Evolutionary conservation across 2,797 vertebrate genomes (phyloP).

Genomic region (Limosa lapponica): DNA sequence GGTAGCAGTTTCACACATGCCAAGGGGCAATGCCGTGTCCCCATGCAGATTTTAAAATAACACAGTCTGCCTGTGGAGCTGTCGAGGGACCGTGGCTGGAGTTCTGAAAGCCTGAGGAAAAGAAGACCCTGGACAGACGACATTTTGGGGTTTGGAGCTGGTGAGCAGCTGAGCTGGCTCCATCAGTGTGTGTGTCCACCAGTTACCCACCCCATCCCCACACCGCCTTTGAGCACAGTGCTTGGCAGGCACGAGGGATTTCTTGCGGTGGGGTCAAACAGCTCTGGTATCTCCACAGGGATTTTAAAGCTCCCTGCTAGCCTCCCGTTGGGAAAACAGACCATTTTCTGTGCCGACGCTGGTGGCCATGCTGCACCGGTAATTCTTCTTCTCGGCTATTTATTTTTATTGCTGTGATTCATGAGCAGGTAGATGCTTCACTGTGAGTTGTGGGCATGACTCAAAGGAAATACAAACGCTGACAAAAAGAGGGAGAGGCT

Average conservation of each 20-base stretch:
- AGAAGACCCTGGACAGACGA: not conserved
- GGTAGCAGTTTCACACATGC: not conserved
- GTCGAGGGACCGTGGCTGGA: fast-evolving
- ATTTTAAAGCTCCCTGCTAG: not conserved
- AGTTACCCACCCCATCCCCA: not conserved
- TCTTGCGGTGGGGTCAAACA: not conserved
- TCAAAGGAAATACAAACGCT: not conserved
- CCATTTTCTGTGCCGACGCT: fast-evolving
- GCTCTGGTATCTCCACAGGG: not conserved
- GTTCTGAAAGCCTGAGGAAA: not conserved
- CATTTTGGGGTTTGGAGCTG: fast-evolving
- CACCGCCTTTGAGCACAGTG: fast-evolving
- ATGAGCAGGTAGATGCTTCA: not conserved
- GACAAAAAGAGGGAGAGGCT: not conserved
- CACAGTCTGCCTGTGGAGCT: not conserved
- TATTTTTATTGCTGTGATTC: not conserved
- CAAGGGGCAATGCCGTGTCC: not conserved
- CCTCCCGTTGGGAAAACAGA: not conserved
- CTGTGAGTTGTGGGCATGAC: not conserved
- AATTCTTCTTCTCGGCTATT: not conserved
- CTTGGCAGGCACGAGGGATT: fast-evolving
- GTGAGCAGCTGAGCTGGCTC: not conserved
- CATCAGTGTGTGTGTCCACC: fast-evolving
- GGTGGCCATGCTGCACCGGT: fast-evolving
- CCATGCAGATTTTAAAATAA: fast-evolving